These are phyloP conservation scores for Argopecten irradians DNA, from an alignment of 1,140 invertebrate species.

Conservation along the genomic window DNA sequence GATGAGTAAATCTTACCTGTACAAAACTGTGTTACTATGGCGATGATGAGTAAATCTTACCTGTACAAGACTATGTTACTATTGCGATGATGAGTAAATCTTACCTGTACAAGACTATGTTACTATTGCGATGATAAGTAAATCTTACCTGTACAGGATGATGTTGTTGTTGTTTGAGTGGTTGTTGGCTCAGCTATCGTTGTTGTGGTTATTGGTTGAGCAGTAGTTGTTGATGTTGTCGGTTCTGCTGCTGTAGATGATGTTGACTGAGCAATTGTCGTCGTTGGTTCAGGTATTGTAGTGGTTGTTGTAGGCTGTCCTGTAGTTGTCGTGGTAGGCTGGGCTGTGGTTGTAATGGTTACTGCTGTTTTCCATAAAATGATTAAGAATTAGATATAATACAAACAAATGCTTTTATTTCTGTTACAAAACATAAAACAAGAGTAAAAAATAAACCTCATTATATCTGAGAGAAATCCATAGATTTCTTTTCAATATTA, in stretches of 20 bases:
- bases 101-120: no score
- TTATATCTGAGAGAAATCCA: not conserved
- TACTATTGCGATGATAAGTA: not conserved
- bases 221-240: conserved; percentile 1
- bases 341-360: conserved; percentile 18
- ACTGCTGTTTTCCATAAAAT: not conserved
- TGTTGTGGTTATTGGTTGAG: conserved; percentile 35
- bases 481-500: no score
- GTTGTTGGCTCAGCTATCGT: conserved; percentile 20
- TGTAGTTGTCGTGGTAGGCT: not conserved
- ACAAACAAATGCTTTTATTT: no score
- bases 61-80: no score
- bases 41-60: no score
- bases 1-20: no score
- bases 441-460: not conserved
- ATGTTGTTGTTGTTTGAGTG: not conserved
- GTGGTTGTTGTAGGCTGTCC: conserved; percentile 19
- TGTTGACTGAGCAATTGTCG: conserved; percentile 9
- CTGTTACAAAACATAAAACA: not conserved
- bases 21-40: no score
- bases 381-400: not conserved
- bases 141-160: conserved; percentile 27
- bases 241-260: not conserved
- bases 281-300: conserved; percentile 2
- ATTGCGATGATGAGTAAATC: no score